A percentile compares a stretch with the other conserved stretches of the same genome.
Evolutionary conservation across 2,888 invertebrate species (phyloP).

Genomic region (Helleia helle): DNA sequence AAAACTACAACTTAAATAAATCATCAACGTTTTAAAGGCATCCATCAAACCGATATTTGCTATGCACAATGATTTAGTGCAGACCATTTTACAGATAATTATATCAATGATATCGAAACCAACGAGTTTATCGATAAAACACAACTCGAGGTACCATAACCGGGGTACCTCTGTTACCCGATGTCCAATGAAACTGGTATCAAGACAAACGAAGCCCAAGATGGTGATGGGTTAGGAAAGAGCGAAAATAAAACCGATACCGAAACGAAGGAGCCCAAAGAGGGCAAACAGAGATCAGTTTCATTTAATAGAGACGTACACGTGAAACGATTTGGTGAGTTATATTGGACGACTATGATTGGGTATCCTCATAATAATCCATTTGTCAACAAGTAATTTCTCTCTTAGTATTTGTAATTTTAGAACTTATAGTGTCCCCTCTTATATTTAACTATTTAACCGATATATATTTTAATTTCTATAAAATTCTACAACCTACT

Average conservation of each 20-base stretch:
- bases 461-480: no score
- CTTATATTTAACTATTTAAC: no score
- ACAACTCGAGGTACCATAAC: slow-evolving; percentile 42
- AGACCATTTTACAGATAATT: slow-evolving; percentile 48
- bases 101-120: slow-evolving; percentile 54
- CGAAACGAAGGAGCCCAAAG: slow-evolving; percentile 62
- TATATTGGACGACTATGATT: slow-evolving; percentile 15
- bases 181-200: slow-evolving; percentile 61
- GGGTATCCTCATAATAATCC: slow-evolving; percentile 14
- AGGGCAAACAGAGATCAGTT: slow-evolving; percentile 77
- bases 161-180: slow-evolving; percentile 51
- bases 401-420: no score
- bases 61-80: neutral
- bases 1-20: no score
- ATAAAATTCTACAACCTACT: no score
- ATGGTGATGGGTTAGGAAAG: slow-evolving; percentile 52
- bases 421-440: no score
- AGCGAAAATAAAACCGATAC: slow-evolving; percentile 31
- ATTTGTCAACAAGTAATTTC: slow-evolving; percentile 16
- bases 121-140: slow-evolving; percentile 26
- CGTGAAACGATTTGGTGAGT: slow-evolving; percentile 91
- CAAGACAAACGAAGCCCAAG: slow-evolving; percentile 52
- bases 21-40: no score
- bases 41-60: neutral
- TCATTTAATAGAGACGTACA: slow-evolving; percentile 94